phyloP scores from a whole-genome alignment of 1,140 invertebrate genomes.

The Odontomachus brunneus region DNA sequence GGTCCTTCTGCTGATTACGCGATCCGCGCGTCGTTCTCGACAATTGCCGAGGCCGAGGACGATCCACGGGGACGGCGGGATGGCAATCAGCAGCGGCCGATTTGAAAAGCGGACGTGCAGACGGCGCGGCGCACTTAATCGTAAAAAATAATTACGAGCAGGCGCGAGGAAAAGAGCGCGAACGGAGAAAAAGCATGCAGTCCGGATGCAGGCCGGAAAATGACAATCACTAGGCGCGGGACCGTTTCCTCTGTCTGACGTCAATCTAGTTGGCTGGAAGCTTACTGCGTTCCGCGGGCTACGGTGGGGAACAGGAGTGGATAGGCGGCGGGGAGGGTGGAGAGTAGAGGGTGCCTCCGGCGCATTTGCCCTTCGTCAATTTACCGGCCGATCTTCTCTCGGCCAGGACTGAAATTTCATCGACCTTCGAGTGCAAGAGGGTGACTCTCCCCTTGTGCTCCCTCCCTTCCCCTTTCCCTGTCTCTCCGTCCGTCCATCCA shows the following conservation, averaged over 20 bases:
- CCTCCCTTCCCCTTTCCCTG: neutral
- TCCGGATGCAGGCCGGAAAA: slow-evolving; percentile 82
- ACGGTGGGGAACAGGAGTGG: slow-evolving; percentile 40
- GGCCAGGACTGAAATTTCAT: slow-evolving; percentile 62
- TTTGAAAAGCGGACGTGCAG: slow-evolving; percentile 56
- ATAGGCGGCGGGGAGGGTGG: slow-evolving; percentile 21
- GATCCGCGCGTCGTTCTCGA: neutral
- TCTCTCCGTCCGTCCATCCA: neutral
- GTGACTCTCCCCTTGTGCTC: slow-evolving; percentile 51
- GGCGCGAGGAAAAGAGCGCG: slow-evolving; percentile 63
- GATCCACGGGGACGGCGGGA: slow-evolving; percentile 1
- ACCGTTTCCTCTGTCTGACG: slow-evolving; percentile 80
- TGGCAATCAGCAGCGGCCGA: slow-evolving; percentile 48
- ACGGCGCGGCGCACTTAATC: slow-evolving; percentile 76
- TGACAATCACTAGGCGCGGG: slow-evolving; percentile 82
- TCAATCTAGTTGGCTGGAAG: slow-evolving; percentile 66
- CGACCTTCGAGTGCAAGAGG: slow-evolving; percentile 64
- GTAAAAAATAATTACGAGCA: slow-evolving; percentile 82
- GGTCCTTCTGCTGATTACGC: neutral
- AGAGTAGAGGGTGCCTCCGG: slow-evolving; percentile 42
- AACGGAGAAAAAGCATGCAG: slow-evolving; percentile 77
- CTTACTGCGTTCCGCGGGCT: slow-evolving; percentile 41
- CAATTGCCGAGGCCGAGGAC: slow-evolving; percentile 31
- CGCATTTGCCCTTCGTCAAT: slow-evolving; percentile 66
- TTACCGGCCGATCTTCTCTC: slow-evolving; percentile 70